Conservation (phyloP, 2,888 invertebrate species). For the Pristionchus entomophagus region DNA sequence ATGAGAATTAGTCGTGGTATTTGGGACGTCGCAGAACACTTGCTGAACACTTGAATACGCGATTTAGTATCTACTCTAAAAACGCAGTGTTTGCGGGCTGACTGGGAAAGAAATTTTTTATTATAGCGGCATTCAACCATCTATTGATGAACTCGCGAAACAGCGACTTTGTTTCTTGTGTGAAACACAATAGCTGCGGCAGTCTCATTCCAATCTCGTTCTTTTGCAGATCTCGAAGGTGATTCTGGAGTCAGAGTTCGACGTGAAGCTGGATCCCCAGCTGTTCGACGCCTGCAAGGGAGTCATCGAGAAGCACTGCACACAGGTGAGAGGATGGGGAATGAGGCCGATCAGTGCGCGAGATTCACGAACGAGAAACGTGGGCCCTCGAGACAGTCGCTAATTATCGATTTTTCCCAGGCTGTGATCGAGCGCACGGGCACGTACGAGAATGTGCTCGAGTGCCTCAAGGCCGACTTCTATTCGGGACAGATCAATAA, state of each 20-base stretch:
- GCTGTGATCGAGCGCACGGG: conserved; percentile 55
- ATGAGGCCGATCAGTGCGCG: neutral
- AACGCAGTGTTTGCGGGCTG: too few relatives aligned
- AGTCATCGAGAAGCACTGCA: conserved; percentile 39
- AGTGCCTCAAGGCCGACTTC: conserved; percentile 89
- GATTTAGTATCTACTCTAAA: too few relatives aligned
- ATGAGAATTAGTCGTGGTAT: too few relatives aligned
- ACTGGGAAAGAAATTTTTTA: too few relatives aligned
- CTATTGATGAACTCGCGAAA: too few relatives aligned
- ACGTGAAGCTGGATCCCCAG: conserved; percentile 91
- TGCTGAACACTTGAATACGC: too few relatives aligned
- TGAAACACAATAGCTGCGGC: too few relatives aligned
- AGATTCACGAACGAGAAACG: neutral
- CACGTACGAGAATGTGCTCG: conserved; percentile 81
- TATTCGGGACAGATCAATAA: conserved; percentile 85
- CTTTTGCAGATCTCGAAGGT: conserved; percentile 75
- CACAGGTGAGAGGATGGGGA: neutral
- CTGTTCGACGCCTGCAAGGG: conserved; percentile 84
- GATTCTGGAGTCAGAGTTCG: conserved; percentile 82
- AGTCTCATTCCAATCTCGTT: neutral
- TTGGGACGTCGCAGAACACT: too few relatives aligned
- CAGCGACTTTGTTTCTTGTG: too few relatives aligned
- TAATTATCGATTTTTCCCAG: conserved; percentile 62
- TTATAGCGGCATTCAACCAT: too few relatives aligned
- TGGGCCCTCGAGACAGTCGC: neutral